Evolutionary conservation across 2,113 vertebrate genomes (phyloP).

Genomic region (Micromys minutus): DNA sequence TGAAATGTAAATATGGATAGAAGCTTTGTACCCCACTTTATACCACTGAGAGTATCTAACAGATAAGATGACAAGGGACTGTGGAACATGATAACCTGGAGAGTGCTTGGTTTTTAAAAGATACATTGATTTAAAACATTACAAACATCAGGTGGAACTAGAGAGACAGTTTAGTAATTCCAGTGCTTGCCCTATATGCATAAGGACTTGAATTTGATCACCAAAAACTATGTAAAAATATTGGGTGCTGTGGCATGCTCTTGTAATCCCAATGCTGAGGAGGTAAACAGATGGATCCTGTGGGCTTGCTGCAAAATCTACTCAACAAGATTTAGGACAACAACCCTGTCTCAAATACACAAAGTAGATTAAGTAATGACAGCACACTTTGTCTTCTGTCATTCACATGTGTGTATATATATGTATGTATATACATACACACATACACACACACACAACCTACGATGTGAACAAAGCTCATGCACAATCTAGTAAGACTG

Average conservation of each 20-base stretch:
- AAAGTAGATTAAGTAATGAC: not conserved
- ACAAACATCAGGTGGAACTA: not conserved
- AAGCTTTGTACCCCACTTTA: not conserved
- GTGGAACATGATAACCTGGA: not conserved
- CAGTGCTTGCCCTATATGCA: not conserved
- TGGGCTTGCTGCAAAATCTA: not conserved
- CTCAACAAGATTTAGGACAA: not conserved
- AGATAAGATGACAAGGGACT: not conserved
- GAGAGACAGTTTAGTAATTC: not conserved
- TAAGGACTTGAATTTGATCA: not conserved
- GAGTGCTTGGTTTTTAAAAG: not conserved
- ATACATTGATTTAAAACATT: not conserved
- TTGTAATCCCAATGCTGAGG: not conserved
- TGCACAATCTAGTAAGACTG: not conserved
- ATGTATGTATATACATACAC: not conserved
- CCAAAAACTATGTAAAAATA: not conserved
- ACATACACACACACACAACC: not conserved
- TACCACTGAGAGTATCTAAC: not conserved
- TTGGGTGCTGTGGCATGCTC: not conserved
- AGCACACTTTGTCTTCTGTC: not conserved
- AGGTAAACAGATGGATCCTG: not conserved
- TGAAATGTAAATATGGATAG: not conserved
- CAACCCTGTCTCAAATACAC: not conserved
- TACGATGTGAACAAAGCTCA: not conserved
- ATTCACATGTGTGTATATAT: not conserved